Base-by-base conservation (phyloP, 1,140 invertebrate species). In the Drosophila quadrilineata region DNA sequence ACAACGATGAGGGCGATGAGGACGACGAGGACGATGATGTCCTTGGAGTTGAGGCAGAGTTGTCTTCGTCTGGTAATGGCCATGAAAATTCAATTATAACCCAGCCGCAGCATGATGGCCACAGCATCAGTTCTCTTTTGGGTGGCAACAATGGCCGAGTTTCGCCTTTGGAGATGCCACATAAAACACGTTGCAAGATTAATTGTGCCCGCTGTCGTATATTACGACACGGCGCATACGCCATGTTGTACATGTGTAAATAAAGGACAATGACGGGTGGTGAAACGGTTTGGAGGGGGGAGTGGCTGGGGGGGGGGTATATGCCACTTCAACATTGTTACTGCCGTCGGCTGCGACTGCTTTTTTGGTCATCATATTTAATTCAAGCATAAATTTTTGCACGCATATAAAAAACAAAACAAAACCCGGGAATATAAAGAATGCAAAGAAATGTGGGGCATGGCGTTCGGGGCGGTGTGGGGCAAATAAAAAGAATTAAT, bases 11-110 rank as follows among this genome's bases (percentile, higher is more conserved):
- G 16, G 12, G 33, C 56, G 38, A 36, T 31, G 33, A 52, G 54
- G 33, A 49, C 40, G 52, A 56, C 43, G 41, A 41, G 45, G 46
- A 45, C 36, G 40, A 31, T 26, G 53, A 33, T 19, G 16, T 10
- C 22, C n/a, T 10, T 21, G 17, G 5, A n/a, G 43, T 9, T 6
- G 24, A 0, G 12, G 17, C 21, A 22, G 50, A 2, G 10, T 46
- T 41, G 43, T 26, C 60, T 41, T 48, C 53, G 68, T 60, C 70
- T 82, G 68, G 75, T 85, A 77, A 85, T 85, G 79, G 77, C 82
- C 85, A 77, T 84, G 77, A 84, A 84, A 84, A 85, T 84, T 84
- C 74, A 84, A 84, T 84, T 84, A 85, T 84, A 85, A 84, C 79
- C 74, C 77, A 84, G 74, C 71, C 69, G 53, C 77, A 85, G 40